phyloP scores from a whole-genome alignment of 2,113 vertebrate genomes.

The Urocolius indicus region DNA sequence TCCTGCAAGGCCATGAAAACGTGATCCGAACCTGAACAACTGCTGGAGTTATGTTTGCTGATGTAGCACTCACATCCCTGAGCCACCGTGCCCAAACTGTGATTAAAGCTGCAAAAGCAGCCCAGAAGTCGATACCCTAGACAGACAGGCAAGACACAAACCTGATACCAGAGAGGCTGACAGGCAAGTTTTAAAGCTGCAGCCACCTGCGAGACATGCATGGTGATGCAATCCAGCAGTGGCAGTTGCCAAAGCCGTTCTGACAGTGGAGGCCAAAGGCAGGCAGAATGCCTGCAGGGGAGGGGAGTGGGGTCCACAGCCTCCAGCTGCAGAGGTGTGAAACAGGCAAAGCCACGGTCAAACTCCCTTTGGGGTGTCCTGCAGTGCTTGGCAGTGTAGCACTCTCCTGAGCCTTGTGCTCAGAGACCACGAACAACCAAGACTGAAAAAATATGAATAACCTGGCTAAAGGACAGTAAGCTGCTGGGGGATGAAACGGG shows the following conservation, averaged over 20 bases:
- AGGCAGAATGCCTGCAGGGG: slow-evolving; percentile 12
- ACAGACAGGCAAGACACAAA: neutral
- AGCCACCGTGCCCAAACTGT: neutral
- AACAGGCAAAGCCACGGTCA: slow-evolving; percentile 12
- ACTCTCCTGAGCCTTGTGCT: slow-evolving; percentile 1
- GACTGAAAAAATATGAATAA: slow-evolving; percentile 60
- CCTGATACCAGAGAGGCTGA: slow-evolving; percentile 5
- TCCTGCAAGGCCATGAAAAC: neutral
- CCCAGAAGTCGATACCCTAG: neutral
- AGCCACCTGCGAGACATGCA: slow-evolving; percentile 31
- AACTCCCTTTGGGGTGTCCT: slow-evolving; percentile 42
- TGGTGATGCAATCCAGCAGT: slow-evolving; percentile 44
- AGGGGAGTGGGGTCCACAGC: neutral
- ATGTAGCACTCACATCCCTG: neutral
- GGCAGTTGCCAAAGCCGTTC: slow-evolving; percentile 32
- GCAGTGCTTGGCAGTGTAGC: neutral
- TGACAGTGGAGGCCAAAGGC: slow-evolving; percentile 10
- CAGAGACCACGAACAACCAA: slow-evolving; percentile 11
- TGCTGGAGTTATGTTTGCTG: neutral
- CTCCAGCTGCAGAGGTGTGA: slow-evolving; percentile 55
- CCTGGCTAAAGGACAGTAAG: slow-evolving; percentile 51
- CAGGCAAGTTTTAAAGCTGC: slow-evolving; percentile 16
- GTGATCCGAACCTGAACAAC: neutral
- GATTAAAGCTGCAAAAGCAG: neutral
- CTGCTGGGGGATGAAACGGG: neutral